These are phyloP conservation scores for Drosophila sturtevanti DNA, from an alignment of 1,140 invertebrate genomes.

Conservation along the genomic window DNA sequence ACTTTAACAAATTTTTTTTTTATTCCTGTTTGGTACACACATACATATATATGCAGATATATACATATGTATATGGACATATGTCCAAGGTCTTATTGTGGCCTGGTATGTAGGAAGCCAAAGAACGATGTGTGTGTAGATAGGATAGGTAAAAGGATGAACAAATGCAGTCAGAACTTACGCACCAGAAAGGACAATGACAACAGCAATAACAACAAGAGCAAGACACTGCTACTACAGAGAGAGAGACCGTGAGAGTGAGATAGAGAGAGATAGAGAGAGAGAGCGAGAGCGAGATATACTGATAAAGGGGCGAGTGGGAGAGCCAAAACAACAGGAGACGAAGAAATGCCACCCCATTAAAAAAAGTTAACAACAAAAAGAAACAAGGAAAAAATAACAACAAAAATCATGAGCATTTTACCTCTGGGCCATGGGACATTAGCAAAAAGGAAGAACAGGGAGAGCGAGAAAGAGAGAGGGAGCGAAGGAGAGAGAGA, in stretches of 20 bases:
- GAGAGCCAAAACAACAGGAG: background rate
- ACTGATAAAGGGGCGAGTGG: slow-evolving; percentile 12
- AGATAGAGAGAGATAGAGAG: slow-evolving; percentile 16
- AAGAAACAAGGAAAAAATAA: background rate
- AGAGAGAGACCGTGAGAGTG: slow-evolving; percentile 3
- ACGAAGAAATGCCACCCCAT: slow-evolving; percentile 70
- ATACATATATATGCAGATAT: background rate
- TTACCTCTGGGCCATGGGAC: slow-evolving; percentile 69
- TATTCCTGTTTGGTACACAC: slow-evolving; percentile 60
- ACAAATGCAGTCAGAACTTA: slow-evolving; percentile 53
- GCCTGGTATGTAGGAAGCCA: slow-evolving; percentile 61
- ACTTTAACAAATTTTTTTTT: slow-evolving; percentile 22
- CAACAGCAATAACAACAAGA: slow-evolving; percentile 45
- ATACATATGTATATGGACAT: background rate
- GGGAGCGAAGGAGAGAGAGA: slow-evolving; percentile 1
- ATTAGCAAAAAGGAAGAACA: slow-evolving; percentile 44
- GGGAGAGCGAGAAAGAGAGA: slow-evolving; percentile 14
- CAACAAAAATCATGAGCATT: slow-evolving; percentile 56
- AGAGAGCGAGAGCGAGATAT: background rate
- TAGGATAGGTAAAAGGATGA: slow-evolving; percentile 48
- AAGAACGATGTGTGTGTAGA: slow-evolving; percentile 53
- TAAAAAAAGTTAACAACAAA: slow-evolving; percentile 7
- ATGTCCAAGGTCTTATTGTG: slow-evolving; percentile 69
- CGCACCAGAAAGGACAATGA: slow-evolving; percentile 65
- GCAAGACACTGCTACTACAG: background rate